phyloP scores from a whole-genome alignment of 1,140 invertebrate genomes.

The Aphaenogaster rudis region DNA sequence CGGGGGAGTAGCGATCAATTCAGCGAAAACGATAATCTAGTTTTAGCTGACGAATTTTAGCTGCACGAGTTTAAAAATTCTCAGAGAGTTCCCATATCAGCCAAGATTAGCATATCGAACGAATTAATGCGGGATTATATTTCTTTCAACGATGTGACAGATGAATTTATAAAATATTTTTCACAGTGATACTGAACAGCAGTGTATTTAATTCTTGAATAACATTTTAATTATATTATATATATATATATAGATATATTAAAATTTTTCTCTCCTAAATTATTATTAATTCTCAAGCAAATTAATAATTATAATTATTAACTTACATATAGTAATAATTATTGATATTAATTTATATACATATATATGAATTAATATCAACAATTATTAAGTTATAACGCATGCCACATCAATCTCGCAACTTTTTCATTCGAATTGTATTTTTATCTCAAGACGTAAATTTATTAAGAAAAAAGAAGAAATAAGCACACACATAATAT shows the following conservation, averaged over 20 bases:
- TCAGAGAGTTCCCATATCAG: background rate
- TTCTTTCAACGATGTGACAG: background rate
- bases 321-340: too few species aligned
- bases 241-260: background rate
- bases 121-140: conserved; percentile 14
- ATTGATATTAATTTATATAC: too few species aligned
- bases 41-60: conserved; percentile 44
- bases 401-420: conserved; percentile 49
- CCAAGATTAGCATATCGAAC: conserved; percentile 34
- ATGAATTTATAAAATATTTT: background rate
- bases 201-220: background rate
- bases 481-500: too few species aligned
- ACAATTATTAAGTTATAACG: conserved; percentile 40
- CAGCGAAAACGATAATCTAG: background rate
- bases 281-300: background rate
- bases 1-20: conserved; percentile 1
- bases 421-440: conserved; percentile 29
- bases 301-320: background rate
- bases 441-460: conserved; percentile 23
- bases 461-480: background rate
- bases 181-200: background rate
- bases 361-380: too few species aligned
- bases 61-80: conserved; percentile 1
- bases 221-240: background rate
- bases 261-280: background rate